These are phyloP conservation scores for Dryomyza anilis DNA, from an alignment of 2,888 invertebrate species.

Conservation along the genomic window DNA sequence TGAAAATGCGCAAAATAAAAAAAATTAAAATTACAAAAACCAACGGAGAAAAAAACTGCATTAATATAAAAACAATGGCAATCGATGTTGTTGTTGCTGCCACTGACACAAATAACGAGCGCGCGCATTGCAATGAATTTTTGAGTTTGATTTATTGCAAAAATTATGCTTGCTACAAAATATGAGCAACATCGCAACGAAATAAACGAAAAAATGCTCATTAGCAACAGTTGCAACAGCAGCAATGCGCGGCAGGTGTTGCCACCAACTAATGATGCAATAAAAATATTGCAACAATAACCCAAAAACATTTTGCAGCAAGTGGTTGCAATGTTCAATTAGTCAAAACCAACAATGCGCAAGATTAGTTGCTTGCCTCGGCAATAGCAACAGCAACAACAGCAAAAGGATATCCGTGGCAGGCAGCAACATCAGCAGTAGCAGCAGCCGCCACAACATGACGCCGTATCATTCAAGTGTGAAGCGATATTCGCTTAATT, in stretches of 20 bases:
- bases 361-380: no score
- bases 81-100: not conserved
- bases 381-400: not conserved
- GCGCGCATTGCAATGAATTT: slow-evolving; percentile 14
- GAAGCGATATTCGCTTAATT: not conserved
- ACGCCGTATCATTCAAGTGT: no score
- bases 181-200: not conserved
- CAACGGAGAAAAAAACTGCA: no score
- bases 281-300: no score
- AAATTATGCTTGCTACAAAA: no score
- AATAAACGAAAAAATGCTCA: not conserved
- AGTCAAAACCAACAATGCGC: slow-evolving; percentile 11
- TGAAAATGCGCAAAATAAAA: not conserved
- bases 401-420: not conserved
- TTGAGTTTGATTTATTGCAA: slow-evolving; percentile 19
- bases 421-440: not conserved
- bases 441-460: no score
- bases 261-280: slow-evolving; percentile 7
- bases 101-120: not conserved
- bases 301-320: no score
- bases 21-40: not conserved
- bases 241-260: slow-evolving; percentile 4
- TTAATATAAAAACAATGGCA: no score
- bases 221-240: not conserved
- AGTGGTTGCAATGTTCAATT: slow-evolving; percentile 17